These are phyloP conservation scores for Microplitis manilae DNA, from an alignment of 2,888 invertebrate genomes.

Conservation along the genomic window DNA sequence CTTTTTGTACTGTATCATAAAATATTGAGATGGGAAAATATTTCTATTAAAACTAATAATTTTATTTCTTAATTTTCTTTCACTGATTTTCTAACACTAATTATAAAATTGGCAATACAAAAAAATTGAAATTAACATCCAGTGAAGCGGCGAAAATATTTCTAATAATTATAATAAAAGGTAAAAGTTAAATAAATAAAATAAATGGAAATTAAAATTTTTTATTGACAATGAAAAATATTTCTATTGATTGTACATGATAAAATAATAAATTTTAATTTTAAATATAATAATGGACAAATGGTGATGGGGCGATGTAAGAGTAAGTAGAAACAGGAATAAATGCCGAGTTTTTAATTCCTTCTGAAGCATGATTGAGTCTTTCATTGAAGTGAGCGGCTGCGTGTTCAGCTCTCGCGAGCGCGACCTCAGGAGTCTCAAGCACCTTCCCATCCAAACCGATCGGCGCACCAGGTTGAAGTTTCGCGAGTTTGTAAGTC, in stretches of 20 bases:
- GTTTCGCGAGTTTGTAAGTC: constrained; percentile 35
- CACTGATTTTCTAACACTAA: no score
- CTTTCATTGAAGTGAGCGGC: constrained; percentile 58
- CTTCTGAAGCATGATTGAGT: constrained; percentile 21
- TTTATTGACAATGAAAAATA: not conserved
- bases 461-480: constrained; percentile 58
- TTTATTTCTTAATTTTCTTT: no score
- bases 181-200: not conserved
- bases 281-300: constrained; percentile 33
- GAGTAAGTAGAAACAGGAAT: constrained; percentile 23
- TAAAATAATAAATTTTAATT: not conserved
- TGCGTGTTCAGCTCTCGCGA: constrained; percentile 66
- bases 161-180: not conserved
- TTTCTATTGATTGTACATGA: no score
- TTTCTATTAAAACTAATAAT: no score
- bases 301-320: constrained; percentile 28
- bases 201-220: not conserved
- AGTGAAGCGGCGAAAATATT: not conserved
- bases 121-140: no score
- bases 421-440: constrained; percentile 66
- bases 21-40: no score
- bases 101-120: no score
- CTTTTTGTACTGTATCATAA: no score
- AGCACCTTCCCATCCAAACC: constrained; percentile 66
- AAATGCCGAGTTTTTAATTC: constrained; percentile 2